Percentiles rank a stretch among this genome's conserved stretches.
Evolutionary conservation across 2,888 invertebrate species (phyloP).

Genomic region (Epicampocera succincta): DNA sequence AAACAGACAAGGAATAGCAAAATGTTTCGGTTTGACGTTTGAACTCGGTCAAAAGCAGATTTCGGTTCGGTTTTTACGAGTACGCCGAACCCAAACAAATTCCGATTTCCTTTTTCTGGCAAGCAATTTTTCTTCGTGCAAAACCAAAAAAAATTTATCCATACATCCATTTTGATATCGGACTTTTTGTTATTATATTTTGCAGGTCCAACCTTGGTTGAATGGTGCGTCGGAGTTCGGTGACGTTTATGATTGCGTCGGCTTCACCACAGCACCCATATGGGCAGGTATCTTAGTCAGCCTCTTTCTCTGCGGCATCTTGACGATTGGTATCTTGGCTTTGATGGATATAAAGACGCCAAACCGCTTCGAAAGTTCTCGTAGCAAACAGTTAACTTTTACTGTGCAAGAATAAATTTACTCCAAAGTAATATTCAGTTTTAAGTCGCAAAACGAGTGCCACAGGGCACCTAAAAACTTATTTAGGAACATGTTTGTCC

Average conservation of each 20-base stretch:
- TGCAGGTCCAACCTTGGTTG: constrained; percentile 83
- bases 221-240: constrained; percentile 84
- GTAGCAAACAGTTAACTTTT: constrained; percentile 94
- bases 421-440: too few species aligned
- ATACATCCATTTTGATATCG: too few species aligned
- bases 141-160: too few species aligned
- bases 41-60: too few species aligned
- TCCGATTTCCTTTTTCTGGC: too few species aligned
- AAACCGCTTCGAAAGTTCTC: constrained; percentile 98
- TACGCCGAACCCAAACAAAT: too few species aligned
- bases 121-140: too few species aligned
- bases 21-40: too few species aligned
- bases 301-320: constrained; percentile 87
- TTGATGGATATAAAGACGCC: constrained; percentile 96
- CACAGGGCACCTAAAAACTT: constrained; percentile 1
- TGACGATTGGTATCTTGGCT: constrained; percentile 92
- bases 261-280: constrained; percentile 95
- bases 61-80: too few species aligned
- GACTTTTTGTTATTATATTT: too few species aligned
- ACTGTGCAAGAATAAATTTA: constrained; percentile 87
- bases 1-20: too few species aligned
- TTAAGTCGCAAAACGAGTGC: neutral
- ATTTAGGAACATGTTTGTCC: constrained; percentile 76
- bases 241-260: constrained; percentile 93
- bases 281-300: constrained; percentile 95